Base-by-base conservation (phyloP, 2,797 vertebrate species). In the Gambelia wislizenii region DNA sequence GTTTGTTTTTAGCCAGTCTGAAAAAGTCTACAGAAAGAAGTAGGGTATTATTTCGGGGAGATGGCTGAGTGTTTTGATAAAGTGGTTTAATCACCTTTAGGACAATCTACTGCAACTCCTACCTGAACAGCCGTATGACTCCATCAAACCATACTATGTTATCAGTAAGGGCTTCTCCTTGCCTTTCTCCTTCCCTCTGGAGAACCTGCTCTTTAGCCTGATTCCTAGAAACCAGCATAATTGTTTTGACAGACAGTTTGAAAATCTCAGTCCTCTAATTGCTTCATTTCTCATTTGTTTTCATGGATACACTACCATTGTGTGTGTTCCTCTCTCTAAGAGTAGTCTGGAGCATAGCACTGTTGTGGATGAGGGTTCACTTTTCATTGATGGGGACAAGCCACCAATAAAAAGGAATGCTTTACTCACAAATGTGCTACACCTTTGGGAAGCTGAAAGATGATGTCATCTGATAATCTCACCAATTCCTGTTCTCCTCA, bases 111-210 rank as follows among this genome's bases (percentile, higher is more conserved):
- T 82, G 39, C 86, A 72, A 83, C 52, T 69, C 16, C 27, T 85
- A 69, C 6, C 54, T 88, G 86, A 91, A 89, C 10, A 86, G 64
- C 90, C 85, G 75, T 89, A 89, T 84, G 3, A 6, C 4, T 91
- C 76, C 88, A 56, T 87, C 77, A 85, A 83, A 59, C 74, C 81
- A 87, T 44, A 83, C 16, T 83, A 1, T 22, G 69, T 90, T 9
- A 6, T 47, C 2, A 42, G 0, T 82, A 83, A 22, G 4, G 12
- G 0, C 10, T 76, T 82, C 61, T 64, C 61, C 25, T 27, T 67
- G 56, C 2, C 27, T 67, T 2, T 9, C 64, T 10, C 64, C 64
- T 9, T 90, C 86, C n/a, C 61, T 90, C 27, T 82, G 61, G 61
- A 6, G 13, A 13, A 91, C 33, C 47, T 22, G 14, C 33, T 89